Evolutionary conservation across 1,140 invertebrate genomes (phyloP), one percentile per base, ranked within the genome.

Genomic region (Microplitis mediator): DNA sequence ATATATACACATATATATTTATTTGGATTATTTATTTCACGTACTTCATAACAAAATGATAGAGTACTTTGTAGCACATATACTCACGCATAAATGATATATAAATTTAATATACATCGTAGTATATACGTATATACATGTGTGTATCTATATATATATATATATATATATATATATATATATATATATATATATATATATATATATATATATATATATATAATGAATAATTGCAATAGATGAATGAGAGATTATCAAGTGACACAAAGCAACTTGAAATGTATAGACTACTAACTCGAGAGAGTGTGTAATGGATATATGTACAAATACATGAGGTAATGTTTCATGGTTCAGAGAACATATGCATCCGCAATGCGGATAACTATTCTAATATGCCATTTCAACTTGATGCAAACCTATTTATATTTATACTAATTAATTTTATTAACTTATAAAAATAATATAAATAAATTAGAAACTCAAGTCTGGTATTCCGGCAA

Each of bases 291-390:
- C 36, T 11, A 14, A 58, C 34, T 13, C 14, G 16, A 35, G 31
- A 31, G 35, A 23, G n/a, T 39, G 68, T 36, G 56, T 54, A 69
- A 39, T 62, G 14, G 50, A 71, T 64, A 64, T 39, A 64, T 16
- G 3, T 64, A 64, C 36, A 14, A 36, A 64, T 36, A 62, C 36
- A 61, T 63, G 16, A 50, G 35, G 70, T 66, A 72, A 72, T 72
- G 63, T 72, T 72, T 72, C 70, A 72, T 72, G 35, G 51, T 50
- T 58, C 39, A 63, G 61, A 64, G 69, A 71, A 32, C 39, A 45
- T 72, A 51, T 64, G 52, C 62, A 71, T 72, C 70, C 23, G 70
- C 70, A 72, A 66, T 72, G 70, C 70, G 63, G 70, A 65, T 72
- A 72, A 51, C 66, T 52, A 72, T 72, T 65, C 51, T 72, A 58